Conservation (phyloP, 1,140 invertebrate genomes). For the Drosophila subobscura region DNA sequence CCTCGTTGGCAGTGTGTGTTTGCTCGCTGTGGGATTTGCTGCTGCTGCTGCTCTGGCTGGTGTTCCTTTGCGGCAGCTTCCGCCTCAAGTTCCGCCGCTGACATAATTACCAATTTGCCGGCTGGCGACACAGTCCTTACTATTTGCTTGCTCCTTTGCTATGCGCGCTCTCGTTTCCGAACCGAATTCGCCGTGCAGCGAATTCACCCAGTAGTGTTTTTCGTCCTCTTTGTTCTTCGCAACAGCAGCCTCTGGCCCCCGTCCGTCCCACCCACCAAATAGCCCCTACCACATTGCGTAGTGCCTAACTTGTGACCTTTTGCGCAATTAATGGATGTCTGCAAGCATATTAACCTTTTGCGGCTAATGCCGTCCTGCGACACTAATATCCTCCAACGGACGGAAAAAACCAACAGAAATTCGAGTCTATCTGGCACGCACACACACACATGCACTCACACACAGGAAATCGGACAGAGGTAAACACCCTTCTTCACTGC, state of each 20-base stretch:
- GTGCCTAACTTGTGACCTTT: slow-evolving; percentile 75
- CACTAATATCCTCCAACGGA: slow-evolving; percentile 55
- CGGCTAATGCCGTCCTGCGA: slow-evolving; percentile 45
- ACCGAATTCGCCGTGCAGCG: slow-evolving; percentile 23
- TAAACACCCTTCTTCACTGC: slow-evolving; percentile 56
- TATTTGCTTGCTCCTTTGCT: slow-evolving; percentile 26
- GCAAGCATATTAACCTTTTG: slow-evolving; percentile 59
- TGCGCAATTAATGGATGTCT: slow-evolving; percentile 67
- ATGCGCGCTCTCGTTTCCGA: slow-evolving; percentile 14
- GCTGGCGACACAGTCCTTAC: slow-evolving; percentile 56
- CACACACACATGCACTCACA: slow-evolving; percentile 37
- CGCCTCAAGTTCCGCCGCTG: slow-evolving; percentile 67
- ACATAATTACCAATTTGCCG: slow-evolving; percentile 48
- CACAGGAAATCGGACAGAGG: slow-evolving; percentile 18
- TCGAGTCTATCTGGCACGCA: slow-evolving; percentile 67
- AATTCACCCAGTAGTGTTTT: slow-evolving; percentile 32
- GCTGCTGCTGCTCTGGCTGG: slow-evolving; percentile 41
- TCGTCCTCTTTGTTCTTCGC: slow-evolving; percentile 46
- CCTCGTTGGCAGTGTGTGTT: slow-evolving; percentile 57
- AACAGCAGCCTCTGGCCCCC: slow-evolving; percentile 14
- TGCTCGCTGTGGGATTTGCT: slow-evolving; percentile 36
- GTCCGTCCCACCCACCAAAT: slow-evolving; percentile 12
- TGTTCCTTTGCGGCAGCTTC: slow-evolving; percentile 62
- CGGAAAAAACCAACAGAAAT: slow-evolving; percentile 23
- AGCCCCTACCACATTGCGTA: slow-evolving; percentile 51